Percentiles rank a stretch among this genome's conserved stretches.
Evolutionary conservation across 2,113 vertebrate genomes (phyloP).

Genomic region (Zingel zingel): DNA sequence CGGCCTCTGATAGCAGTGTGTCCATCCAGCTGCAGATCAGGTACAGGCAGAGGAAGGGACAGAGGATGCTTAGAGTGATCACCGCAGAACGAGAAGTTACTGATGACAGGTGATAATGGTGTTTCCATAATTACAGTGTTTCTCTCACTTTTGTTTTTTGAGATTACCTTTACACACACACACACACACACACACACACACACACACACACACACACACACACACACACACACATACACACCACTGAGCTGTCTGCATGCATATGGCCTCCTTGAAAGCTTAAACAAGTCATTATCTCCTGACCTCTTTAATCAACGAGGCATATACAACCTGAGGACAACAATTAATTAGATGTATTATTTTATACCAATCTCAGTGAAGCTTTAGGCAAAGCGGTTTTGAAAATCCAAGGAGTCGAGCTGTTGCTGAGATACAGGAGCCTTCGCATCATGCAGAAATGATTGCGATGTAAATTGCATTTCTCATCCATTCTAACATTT

Average conservation of each 20-base stretch:
- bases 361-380: conserved; percentile 39
- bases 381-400: conserved; percentile 27
- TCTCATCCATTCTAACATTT: conserved; percentile 38
- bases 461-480: conserved; percentile 24
- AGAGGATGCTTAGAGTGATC: conserved; percentile 75
- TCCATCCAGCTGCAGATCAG: conserved; percentile 80
- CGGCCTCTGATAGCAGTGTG: conserved; percentile 60
- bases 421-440: conserved; percentile 50
- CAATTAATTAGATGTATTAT: conserved; percentile 43
- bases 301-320: conserved; percentile 40
- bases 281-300: conserved; percentile 48
- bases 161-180: not conserved
- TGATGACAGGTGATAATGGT: conserved; percentile 71
- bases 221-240: not conserved
- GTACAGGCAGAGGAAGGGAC: conserved; percentile 72
- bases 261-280: not conserved
- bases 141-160: not conserved
- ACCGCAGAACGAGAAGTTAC: conserved; percentile 71
- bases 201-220: not conserved
- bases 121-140: conserved; percentile 3
- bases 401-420: conserved; percentile 35
- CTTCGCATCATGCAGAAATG: conserved; percentile 28
- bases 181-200: not conserved
- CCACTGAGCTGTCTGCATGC: conserved; percentile 10
- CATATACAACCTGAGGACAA: conserved; percentile 21